Percentiles rank a stretch among this genome's conserved stretches.
These are phyloP conservation scores for Burhinus oedicnemus DNA, from an alignment of 2,113 vertebrate species.

Conservation along the genomic window DNA sequence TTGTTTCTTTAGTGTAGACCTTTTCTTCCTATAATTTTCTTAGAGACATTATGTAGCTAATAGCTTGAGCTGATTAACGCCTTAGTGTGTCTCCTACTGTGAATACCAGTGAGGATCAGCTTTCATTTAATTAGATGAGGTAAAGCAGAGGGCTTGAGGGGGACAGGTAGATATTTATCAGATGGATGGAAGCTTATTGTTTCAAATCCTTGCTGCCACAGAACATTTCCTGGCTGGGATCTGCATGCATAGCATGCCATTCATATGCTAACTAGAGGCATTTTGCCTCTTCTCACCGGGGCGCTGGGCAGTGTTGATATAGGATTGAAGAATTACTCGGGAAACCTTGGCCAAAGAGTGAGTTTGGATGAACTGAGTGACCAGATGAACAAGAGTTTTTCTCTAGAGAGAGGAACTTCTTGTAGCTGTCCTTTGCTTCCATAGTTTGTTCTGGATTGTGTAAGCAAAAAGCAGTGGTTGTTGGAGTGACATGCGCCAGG, in stretches of 20 bases:
- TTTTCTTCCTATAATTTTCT: slow-evolving; percentile 13
- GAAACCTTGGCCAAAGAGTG: background rate
- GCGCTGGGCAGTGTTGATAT: background rate
- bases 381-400: background rate
- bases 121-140: slow-evolving; percentile 51
- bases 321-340: background rate
- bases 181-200: slow-evolving; percentile 9
- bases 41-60: slow-evolving; percentile 11
- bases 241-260: background rate
- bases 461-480: background rate
- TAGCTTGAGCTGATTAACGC: slow-evolving; percentile 48
- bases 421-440: background rate
- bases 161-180: slow-evolving; percentile 28
- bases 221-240: background rate
- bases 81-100: background rate
- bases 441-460: background rate
- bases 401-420: background rate
- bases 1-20: background rate
- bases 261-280: background rate
- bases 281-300: background rate
- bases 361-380: background rate
- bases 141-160: slow-evolving; percentile 1
- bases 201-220: slow-evolving; percentile 33
- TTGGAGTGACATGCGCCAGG: background rate
- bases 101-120: slow-evolving; percentile 20